A percentile compares a stretch with the other conserved stretches of the same genome.
Conservation (phyloP, 2,113 vertebrate genomes). For the Pluvialis apricaria region DNA sequence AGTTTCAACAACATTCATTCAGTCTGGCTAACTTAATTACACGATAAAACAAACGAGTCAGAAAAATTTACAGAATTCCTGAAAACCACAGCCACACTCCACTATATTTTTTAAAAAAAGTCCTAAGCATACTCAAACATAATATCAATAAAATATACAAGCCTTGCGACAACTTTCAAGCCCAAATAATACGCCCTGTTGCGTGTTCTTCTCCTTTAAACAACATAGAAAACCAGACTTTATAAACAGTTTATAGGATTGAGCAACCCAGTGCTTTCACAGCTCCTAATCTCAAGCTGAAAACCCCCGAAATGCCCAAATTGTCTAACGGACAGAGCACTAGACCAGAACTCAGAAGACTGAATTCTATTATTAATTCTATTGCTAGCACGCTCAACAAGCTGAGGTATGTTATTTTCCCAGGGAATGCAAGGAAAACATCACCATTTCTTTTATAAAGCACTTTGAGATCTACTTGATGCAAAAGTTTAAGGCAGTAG, state of each 20-base stretch:
- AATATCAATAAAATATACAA: neutral
- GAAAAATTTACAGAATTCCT: neutral
- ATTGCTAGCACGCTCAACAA: neutral
- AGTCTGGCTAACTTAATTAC: neutral
- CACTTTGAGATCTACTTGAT: conserved; percentile 54
- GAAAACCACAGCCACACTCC: neutral
- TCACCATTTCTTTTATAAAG: conserved; percentile 57
- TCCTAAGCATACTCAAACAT: neutral
- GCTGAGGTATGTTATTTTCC: neutral
- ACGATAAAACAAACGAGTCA: neutral
- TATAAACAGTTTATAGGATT: neutral
- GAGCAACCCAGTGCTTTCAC: neutral
- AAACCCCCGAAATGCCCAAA: neutral
- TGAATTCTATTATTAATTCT: neutral
- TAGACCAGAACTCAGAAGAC: neutral
- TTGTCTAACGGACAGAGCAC: neutral
- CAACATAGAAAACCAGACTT: neutral
- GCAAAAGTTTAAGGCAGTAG: neutral
- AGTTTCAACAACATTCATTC: neutral
- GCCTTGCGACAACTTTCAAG: neutral
- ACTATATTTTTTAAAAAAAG: neutral
- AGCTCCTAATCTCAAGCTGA: neutral
- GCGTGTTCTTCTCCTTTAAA: neutral
- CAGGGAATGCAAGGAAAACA: neutral
- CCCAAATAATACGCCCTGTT: neutral